These are phyloP conservation scores for Xylocopa sonorina DNA, from an alignment of 1,140 invertebrate species.

Conservation along the genomic window DNA sequence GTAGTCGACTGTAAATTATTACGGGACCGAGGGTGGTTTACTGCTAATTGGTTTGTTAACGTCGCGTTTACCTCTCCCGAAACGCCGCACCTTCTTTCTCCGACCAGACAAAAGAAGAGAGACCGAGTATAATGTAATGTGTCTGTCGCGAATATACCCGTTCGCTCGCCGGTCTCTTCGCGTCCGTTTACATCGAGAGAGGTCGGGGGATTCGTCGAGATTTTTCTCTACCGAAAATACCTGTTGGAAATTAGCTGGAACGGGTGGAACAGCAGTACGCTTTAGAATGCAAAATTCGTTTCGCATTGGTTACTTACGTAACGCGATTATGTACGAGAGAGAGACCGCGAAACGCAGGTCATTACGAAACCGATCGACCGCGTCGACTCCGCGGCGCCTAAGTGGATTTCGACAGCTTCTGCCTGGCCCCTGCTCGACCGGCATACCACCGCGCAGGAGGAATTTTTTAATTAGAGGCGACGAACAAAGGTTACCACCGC, in stretches of 20 bases:
- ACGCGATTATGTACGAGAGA: slow-evolving; percentile 34
- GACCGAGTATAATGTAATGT: no score
- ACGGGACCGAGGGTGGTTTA: slow-evolving; percentile 69
- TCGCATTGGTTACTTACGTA: slow-evolving; percentile 20
- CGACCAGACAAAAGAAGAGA: no score
- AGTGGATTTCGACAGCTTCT: slow-evolving; percentile 24
- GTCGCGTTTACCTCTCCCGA: slow-evolving; percentile 65
- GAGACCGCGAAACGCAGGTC: slow-evolving; percentile 9
- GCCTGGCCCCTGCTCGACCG: not conserved
- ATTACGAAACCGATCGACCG: slow-evolving; percentile 39
- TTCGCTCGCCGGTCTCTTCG: no score
- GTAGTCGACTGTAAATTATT: slow-evolving; percentile 70
- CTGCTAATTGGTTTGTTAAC: slow-evolving; percentile 80
- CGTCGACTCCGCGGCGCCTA: slow-evolving; percentile 11
- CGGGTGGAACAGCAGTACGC: no score
- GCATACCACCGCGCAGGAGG: not conserved
- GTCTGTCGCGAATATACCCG: no score
- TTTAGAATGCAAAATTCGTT: slow-evolving; percentile 34
- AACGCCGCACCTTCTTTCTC: slow-evolving; percentile 17
- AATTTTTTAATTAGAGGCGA: slow-evolving; percentile 48
- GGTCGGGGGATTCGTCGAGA: no score
- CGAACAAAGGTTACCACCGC: slow-evolving; percentile 28
- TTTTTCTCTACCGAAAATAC: no score
- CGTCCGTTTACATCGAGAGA: no score
- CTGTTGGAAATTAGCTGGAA: no score